phyloP scores from a whole-genome alignment of 2,888 invertebrate species.

The Acrocera orbiculus region DNA sequence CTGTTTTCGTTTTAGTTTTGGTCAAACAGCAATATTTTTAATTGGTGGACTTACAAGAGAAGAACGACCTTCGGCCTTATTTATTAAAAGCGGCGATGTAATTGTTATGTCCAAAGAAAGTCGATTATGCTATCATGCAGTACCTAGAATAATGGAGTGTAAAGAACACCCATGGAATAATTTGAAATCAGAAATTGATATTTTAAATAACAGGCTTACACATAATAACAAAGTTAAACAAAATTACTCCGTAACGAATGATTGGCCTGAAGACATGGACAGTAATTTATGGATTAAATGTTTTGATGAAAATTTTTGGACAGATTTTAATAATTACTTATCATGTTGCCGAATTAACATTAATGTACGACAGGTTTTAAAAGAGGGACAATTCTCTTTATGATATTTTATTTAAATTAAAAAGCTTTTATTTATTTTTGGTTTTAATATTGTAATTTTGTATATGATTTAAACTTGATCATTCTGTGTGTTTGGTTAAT shows the following conservation, averaged over 20 bases:
- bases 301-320: slow-evolving; percentile 33
- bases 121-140: slow-evolving; percentile 80
- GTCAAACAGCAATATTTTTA: slow-evolving; percentile 85
- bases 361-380: slow-evolving; percentile 80
- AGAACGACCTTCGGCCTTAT: slow-evolving; percentile 48
- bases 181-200: not conserved
- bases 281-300: slow-evolving; percentile 20
- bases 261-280: no score
- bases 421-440: no score
- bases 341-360: slow-evolving; percentile 71
- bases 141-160: slow-evolving; percentile 63
- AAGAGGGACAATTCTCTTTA: slow-evolving; percentile 31
- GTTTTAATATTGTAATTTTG: no score
- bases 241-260: no score
- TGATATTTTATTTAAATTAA: not conserved
- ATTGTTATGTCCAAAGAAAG: slow-evolving; percentile 75
- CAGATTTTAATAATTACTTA: slow-evolving; percentile 42
- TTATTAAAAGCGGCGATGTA: slow-evolving; percentile 77
- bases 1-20: slow-evolving; percentile 50
- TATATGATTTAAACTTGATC: no score
- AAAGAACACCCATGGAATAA: slow-evolving; percentile 33
- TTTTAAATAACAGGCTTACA: no score
- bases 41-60: slow-evolving; percentile 64
- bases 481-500: no score
- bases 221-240: no score